Percentiles rank a stretch among this genome's conserved stretches.
These are phyloP conservation scores for Dryobates pubescens DNA, from an alignment of 2,797 vertebrate genomes.

Conservation along the genomic window DNA sequence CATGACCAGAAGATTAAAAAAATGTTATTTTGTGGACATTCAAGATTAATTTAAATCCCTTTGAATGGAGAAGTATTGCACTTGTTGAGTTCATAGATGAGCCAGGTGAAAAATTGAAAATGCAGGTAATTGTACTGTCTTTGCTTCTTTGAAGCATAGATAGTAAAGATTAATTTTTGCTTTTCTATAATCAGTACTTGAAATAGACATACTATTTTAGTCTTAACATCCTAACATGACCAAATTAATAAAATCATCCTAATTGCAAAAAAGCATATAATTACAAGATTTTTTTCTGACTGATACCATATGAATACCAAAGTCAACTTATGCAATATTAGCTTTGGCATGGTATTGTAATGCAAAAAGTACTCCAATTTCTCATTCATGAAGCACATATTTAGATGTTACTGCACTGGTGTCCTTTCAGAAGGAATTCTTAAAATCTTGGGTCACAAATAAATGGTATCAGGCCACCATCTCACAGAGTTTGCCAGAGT, in stretches of 20 bases:
- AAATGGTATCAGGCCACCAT: background rate
- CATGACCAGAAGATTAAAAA: background rate
- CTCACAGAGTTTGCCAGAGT: background rate
- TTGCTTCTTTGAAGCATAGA: background rate
- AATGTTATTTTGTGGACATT: background rate
- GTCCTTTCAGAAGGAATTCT: constrained; percentile 9
- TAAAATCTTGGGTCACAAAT: background rate
- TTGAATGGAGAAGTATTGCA: background rate
- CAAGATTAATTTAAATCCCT: background rate
- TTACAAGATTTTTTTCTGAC: background rate
- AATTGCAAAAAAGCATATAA: background rate
- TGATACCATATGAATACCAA: background rate
- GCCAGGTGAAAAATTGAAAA: background rate
- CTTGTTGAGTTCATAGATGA: background rate
- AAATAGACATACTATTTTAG: background rate
- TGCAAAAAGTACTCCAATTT: background rate
- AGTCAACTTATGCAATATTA: background rate
- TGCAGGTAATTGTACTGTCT: background rate
- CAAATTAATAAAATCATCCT: background rate
- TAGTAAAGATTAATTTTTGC: background rate
- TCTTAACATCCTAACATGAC: background rate
- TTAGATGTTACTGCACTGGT: background rate
- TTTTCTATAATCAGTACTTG: background rate
- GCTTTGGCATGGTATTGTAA: background rate
- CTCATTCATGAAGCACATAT: background rate